Percentiles rank a stretch among this genome's conserved stretches.
These are phyloP conservation scores for Drosophila vallismaia DNA, from an alignment of 2,888 invertebrate genomes.

Conservation along the genomic window DNA sequence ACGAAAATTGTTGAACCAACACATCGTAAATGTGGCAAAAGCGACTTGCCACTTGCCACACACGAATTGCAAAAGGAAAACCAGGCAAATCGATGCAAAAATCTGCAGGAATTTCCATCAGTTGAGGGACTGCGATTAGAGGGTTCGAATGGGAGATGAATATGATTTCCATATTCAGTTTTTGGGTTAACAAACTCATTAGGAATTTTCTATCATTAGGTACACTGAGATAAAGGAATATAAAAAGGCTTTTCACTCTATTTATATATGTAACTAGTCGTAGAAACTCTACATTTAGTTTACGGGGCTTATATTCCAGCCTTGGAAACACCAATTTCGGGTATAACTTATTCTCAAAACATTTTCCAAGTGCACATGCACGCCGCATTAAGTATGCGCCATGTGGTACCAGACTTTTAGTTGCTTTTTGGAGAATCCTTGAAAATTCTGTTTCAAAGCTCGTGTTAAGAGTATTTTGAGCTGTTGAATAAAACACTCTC, in stretches of 20 bases:
- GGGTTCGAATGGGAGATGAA: slow-evolving; percentile 10
- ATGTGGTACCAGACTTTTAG: slow-evolving; percentile 39
- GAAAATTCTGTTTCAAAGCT: not conserved
- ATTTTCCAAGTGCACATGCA: slow-evolving; percentile 1
- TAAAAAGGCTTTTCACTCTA: too few species aligned
- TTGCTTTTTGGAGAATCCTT: not conserved
- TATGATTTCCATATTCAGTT: slow-evolving; percentile 21
- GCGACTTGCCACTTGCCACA: slow-evolving; percentile 19
- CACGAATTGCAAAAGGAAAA: slow-evolving; percentile 10
- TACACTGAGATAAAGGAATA: not conserved
- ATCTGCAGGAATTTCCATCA: slow-evolving; percentile 19
- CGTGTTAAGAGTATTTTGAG: not conserved
- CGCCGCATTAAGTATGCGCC: slow-evolving; percentile 48
- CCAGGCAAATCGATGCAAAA: slow-evolving; percentile 24
- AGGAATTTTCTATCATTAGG: slow-evolving; percentile 44
- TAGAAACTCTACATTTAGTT: too few species aligned
- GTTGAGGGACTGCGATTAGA: slow-evolving; percentile 8
- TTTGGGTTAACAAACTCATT: slow-evolving; percentile 73
- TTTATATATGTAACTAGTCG: too few species aligned
- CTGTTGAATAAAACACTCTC: not conserved
- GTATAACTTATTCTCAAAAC: not conserved
- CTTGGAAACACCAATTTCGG: not conserved
- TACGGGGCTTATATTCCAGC: too few species aligned
- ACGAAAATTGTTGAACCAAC: slow-evolving; percentile 32
- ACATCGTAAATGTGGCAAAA: slow-evolving; percentile 33